Evolutionary conservation across 2,113 vertebrate species (phyloP).

Genomic region (Leptobrachium ailaonicum): DNA sequence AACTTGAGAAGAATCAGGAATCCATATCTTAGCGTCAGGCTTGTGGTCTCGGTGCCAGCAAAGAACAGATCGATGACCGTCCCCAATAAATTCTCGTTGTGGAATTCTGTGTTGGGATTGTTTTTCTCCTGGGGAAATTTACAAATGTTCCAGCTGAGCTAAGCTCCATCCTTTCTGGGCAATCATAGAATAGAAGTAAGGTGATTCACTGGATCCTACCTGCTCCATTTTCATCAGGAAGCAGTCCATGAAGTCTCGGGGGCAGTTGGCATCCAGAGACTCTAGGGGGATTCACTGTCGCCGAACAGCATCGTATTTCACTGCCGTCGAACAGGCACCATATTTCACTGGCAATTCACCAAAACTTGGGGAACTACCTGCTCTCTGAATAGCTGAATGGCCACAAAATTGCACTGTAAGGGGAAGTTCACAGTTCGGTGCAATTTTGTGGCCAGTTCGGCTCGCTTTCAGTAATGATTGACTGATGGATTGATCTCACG

Average conservation of each 20-base stretch:
- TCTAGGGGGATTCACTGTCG: constrained; percentile 58
- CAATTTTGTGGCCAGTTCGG: no score
- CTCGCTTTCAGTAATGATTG: no score
- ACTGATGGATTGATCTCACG: no score
- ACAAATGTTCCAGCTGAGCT: background rate
- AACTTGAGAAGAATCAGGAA: constrained; percentile 66
- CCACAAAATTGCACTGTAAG: no score
- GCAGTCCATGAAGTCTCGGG: constrained; percentile 77
- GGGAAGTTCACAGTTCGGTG: no score
- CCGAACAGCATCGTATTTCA: no score
- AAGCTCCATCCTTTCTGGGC: background rate
- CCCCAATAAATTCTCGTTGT: constrained; percentile 37
- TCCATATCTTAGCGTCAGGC: constrained; percentile 57
- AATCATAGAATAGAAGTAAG: background rate
- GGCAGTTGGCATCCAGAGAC: constrained; percentile 63
- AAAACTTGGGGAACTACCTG: no score
- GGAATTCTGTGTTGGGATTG: constrained; percentile 27
- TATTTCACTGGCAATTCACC: no score
- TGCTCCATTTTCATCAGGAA: constrained; percentile 72
- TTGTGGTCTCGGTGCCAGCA: constrained; percentile 36
- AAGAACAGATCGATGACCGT: constrained; percentile 39
- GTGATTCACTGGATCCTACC: constrained; percentile 55
- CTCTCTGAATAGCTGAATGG: no score
- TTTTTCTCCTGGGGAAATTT: constrained; percentile 13
- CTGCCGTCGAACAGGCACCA: no score